A percentile compares a stretch with the other conserved stretches of the same genome.
Evolutionary conservation across 2,113 vertebrate genomes (phyloP).

Genomic region (Mus pahari): DNA sequence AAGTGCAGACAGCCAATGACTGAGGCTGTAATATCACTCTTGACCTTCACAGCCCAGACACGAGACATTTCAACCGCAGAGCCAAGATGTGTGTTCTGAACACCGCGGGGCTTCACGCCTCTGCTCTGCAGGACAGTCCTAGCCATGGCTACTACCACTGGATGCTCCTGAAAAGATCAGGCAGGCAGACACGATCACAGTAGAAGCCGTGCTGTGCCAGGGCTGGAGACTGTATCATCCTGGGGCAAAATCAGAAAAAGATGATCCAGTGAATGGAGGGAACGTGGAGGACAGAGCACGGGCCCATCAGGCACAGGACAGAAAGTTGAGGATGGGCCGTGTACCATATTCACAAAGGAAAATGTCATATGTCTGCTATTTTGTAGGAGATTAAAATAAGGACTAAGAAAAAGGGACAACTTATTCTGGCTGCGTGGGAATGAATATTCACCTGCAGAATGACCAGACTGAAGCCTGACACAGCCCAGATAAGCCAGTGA

Average conservation of each 20-base stretch:
- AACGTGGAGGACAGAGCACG: background rate
- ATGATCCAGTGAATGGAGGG: background rate
- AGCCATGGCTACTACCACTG: background rate
- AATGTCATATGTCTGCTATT: background rate
- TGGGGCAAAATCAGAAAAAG: background rate
- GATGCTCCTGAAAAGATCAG: background rate
- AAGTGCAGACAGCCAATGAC: background rate
- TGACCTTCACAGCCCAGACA: conserved; percentile 46
- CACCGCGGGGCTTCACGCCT: background rate
- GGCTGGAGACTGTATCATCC: background rate
- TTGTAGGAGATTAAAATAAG: background rate
- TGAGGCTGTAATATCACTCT: conserved; percentile 39
- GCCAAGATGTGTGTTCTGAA: background rate
- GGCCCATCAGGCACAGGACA: background rate
- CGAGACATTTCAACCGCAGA: background rate
- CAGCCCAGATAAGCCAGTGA: background rate
- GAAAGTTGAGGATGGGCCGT: background rate
- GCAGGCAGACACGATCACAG: conserved; percentile 21
- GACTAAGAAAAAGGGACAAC: background rate
- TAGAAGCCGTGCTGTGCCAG: background rate
- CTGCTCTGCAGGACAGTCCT: background rate
- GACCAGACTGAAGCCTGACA: background rate
- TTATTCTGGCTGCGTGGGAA: background rate
- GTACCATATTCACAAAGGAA: background rate
- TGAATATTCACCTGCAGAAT: background rate